phyloP scores from a whole-genome alignment of 2,888 invertebrate genomes.

The Apamea anceps region DNA sequence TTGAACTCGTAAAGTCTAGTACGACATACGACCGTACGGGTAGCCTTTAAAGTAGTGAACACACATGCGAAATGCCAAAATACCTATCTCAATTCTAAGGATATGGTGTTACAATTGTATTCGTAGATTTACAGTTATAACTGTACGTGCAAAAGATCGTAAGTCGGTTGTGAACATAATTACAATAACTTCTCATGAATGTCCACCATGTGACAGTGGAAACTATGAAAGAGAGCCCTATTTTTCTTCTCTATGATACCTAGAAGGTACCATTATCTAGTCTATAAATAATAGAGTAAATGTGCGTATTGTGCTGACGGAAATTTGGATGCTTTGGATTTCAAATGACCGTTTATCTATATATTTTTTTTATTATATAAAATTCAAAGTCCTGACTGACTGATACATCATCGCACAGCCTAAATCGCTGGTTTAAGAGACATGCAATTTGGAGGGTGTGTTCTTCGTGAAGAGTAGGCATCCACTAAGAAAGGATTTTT shows the following conservation, averaged over 20 bases:
- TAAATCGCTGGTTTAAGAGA: too few species aligned
- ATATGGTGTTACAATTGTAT: background rate
- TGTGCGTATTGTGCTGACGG: conserved; percentile 7
- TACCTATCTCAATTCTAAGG: background rate
- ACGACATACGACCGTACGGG: conserved; percentile 12
- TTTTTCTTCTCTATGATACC: conserved; percentile 62
- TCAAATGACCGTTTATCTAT: background rate
- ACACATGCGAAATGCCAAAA: conserved; percentile 19
- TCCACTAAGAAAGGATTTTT: too few species aligned
- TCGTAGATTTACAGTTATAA: background rate
- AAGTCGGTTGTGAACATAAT: conserved; percentile 56
- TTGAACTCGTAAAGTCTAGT: conserved; percentile 23
- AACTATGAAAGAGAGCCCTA: conserved; percentile 65
- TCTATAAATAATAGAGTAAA: conserved; percentile 50
- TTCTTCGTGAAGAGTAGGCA: too few species aligned
- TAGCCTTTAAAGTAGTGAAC: conserved; percentile 16
- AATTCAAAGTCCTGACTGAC: too few species aligned
- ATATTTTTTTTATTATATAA: too few species aligned
- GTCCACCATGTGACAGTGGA: conserved; percentile 60
- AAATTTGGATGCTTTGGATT: background rate
- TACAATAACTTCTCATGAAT: conserved; percentile 71
- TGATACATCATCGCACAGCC: too few species aligned
- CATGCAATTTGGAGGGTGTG: too few species aligned
- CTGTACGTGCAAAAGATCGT: conserved; percentile 30
- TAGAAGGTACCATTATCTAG: conserved; percentile 38